Evolutionary conservation across 2,113 vertebrate genomes (phyloP), one percentile per base, ranked within the genome.

Genomic region (Cynoglossus semilaevis): DNA sequence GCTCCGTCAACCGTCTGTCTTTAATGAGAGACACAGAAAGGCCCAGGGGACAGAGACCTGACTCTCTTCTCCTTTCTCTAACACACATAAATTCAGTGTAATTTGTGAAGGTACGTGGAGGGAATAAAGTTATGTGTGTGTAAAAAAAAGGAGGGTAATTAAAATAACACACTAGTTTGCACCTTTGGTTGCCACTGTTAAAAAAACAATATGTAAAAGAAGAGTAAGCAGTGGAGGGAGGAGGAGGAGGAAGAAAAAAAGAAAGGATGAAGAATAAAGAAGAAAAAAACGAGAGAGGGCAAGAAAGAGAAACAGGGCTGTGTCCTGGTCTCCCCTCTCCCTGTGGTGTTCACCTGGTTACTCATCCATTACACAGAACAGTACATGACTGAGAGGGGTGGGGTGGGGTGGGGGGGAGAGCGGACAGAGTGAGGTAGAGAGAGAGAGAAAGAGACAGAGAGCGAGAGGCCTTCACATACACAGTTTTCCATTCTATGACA

Each of bases 1-100:
- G 85, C 87, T 89, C 85, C 87, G 82, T 88, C 87, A 89, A 89
- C 87, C 85, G 87, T 88, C 87, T 88, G 87, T 89, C 87, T 89
- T 89, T 89, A 89, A 89, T 89, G 87, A 89, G 87, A 89, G 87
- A 89, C 87, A 88, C 85, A 87, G 85, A 85, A 80, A 84, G 85
- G 58, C 87, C 85, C 87, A 78, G 60, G 85, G 87, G 87, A 89
- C 83, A 74, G 84, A 89, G 85, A 84, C 83, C 83, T 84, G 84
- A 85, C 85, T 85, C 81, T 71, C 68, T 81, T 63, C 68, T 74
- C 79, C 62, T 57, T 64, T 63, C 67, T 65, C 57, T 65, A 45
- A 67, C 52, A 63, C 54, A 58, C 59, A 76, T 61, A 69, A 65
- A 63, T 29, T 69, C 67, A 45, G 67, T 60, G 54, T 77, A 63